A percentile compares a stretch with the other conserved stretches of the same genome.
Conservation (phyloP, 2,888 invertebrate species). For the Mesoligia furuncula region DNA sequence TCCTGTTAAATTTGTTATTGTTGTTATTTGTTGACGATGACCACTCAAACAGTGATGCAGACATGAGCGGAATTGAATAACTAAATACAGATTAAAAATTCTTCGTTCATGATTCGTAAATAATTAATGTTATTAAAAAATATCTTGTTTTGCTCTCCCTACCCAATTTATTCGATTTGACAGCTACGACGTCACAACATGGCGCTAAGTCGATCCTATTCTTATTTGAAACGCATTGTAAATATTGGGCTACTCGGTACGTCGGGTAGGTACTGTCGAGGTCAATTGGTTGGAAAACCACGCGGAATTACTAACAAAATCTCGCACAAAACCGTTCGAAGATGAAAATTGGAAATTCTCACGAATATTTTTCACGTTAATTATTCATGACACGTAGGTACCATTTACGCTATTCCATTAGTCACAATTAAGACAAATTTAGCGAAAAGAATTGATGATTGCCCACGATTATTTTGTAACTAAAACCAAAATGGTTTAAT, state of each 20-base stretch:
- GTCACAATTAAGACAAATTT: conserved; percentile 44
- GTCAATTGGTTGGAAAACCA: conserved; percentile 80
- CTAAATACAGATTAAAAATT: no score
- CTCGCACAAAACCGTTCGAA: conserved; percentile 48
- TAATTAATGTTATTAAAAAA: no score
- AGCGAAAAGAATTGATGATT: conserved; percentile 61
- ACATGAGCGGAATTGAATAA: no score
- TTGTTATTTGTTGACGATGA: no score
- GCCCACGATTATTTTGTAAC: conserved; percentile 35
- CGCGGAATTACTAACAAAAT: conserved; percentile 52
- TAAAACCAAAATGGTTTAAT: conserved; percentile 40
- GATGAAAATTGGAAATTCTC: conserved; percentile 68
- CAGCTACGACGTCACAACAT: no score
- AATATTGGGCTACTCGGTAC: conserved; percentile 73
- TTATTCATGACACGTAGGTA: conserved; percentile 60
- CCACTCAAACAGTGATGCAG: no score
- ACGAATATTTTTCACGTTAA: conserved; percentile 66
- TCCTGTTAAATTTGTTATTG: no score
- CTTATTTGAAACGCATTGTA: no score
- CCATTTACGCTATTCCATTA: conserved; percentile 46
- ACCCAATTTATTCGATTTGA: no score
- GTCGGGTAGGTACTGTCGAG: conserved; percentile 74
- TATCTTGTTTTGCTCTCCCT: no score
- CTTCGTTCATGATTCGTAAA: no score
- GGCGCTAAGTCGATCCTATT: no score